These are phyloP conservation scores for Typhlomys cinereus DNA, from an alignment of 2,113 vertebrate genomes.

Conservation along the genomic window DNA sequence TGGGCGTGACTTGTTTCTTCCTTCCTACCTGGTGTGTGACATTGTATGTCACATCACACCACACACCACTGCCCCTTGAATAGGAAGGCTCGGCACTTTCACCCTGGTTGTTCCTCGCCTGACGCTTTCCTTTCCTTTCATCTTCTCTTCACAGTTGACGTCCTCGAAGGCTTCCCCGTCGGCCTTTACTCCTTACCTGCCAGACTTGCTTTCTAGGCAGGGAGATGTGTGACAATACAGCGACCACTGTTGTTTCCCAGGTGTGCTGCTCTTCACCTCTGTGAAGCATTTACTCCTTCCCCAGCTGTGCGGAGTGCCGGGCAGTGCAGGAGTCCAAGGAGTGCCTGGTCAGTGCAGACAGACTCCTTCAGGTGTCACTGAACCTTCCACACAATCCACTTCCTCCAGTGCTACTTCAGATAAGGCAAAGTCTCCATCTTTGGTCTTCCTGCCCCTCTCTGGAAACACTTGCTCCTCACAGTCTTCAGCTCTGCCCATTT, in stretches of 20 bases:
- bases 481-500: not conserved
- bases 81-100: not conserved
- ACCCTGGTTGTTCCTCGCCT: not conserved
- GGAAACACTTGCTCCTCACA: not conserved
- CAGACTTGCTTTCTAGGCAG: not conserved
- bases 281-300: not conserved
- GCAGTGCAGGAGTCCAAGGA: not conserved
- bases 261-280: not conserved
- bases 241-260: not conserved
- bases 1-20: too few relatives aligned
- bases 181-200: not conserved
- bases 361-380: not conserved
- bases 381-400: not conserved
- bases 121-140: not conserved
- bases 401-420: not conserved
- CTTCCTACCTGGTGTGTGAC: not conserved
- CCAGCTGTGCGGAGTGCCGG: not conserved
- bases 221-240: not conserved
- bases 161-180: not conserved
- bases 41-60: not conserved
- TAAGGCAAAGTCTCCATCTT: not conserved
- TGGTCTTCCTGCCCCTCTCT: not conserved
- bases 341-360: not conserved
- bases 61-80: not conserved
- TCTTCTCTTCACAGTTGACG: not conserved